A percentile compares a stretch with the other conserved stretches of the same genome.
Evolutionary conservation across 92 coral and sea anemone genomes (phyloP).

Genomic region (Epizoanthus stellaris): DNA sequence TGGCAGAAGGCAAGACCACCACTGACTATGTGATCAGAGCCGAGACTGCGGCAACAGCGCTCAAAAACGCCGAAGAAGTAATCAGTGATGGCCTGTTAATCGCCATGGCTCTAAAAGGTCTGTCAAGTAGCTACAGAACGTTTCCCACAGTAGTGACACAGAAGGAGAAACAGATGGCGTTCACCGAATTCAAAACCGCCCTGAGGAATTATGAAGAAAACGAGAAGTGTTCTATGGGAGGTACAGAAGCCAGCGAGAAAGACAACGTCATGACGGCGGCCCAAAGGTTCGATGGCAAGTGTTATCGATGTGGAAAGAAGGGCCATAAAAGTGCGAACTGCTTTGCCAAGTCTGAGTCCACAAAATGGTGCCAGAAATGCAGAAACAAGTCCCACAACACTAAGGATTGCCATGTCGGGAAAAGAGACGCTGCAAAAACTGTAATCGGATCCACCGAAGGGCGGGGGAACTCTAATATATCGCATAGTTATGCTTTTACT

Average conservation of each 20-base stretch:
- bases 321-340: conserved; percentile 51
- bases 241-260: neutral
- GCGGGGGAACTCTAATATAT: neutral
- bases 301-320: conserved; percentile 38
- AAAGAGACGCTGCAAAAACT: conserved; percentile 43
- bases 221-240: conserved; percentile 12
- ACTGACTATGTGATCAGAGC: conserved; percentile 53
- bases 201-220: conserved; percentile 53
- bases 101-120: conserved; percentile 54
- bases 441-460: too few species aligned
- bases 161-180: conserved; percentile 44
- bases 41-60: conserved; percentile 56
- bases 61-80: conserved; percentile 41
- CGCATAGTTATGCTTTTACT: conserved; percentile 49
- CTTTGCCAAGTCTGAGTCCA: conserved; percentile 5
- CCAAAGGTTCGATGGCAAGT: conserved; percentile 26
- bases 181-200: conserved; percentile 58
- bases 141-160: conserved; percentile 55
- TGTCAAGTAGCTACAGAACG: conserved; percentile 55
- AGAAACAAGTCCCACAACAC: conserved; percentile 19
- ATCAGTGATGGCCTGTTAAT: conserved; percentile 50
- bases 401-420: conserved; percentile 15
- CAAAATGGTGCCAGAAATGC: conserved; percentile 40
- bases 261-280: conserved; percentile 16
- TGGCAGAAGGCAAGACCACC: conserved; percentile 31